phyloP scores from a whole-genome alignment of 1,140 invertebrate genomes.

The Drosophila cardini region DNA sequence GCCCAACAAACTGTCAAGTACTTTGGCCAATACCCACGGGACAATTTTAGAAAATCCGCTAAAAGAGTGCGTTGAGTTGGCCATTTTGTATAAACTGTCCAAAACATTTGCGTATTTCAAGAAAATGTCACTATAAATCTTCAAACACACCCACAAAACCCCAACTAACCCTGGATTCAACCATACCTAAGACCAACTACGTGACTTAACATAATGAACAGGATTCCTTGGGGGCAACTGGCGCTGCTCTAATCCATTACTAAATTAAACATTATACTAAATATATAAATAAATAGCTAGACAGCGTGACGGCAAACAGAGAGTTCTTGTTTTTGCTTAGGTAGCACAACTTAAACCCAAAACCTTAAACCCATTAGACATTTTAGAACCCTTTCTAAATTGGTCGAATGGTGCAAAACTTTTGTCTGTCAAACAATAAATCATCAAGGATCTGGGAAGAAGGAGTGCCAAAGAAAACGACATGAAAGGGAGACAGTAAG shows the following conservation, averaged over 20 bases:
- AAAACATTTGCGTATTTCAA: conserved; percentile 57
- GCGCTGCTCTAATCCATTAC: conserved; percentile 73
- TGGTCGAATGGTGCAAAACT: conserved; percentile 52
- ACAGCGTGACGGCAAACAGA: conserved; percentile 77
- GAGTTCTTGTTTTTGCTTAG: conserved; percentile 13
- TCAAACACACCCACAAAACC: conserved; percentile 16
- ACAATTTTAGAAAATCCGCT: neutral
- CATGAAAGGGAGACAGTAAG: neutral
- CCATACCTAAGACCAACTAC: conserved; percentile 34
- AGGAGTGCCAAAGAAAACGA: conserved; percentile 6
- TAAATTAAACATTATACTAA: conserved; percentile 82
- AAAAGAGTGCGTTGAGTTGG: neutral
- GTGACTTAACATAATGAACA: conserved; percentile 76
- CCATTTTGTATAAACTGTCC: conserved; percentile 19
- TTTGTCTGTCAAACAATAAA: conserved; percentile 78
- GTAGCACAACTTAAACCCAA: conserved; percentile 24
- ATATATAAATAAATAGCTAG: conserved; percentile 82
- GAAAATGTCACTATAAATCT: conserved; percentile 75
- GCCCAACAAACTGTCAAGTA: conserved; percentile 1
- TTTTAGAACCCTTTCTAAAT: conserved; percentile 77
- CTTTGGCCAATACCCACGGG: neutral
- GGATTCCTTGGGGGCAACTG: conserved; percentile 30
- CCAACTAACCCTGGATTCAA: conserved; percentile 1
- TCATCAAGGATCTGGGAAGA: conserved; percentile 50
- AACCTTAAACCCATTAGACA: conserved; percentile 47